Conservation (phyloP, 2,888 invertebrate species). For the Agrotis puta region DNA sequence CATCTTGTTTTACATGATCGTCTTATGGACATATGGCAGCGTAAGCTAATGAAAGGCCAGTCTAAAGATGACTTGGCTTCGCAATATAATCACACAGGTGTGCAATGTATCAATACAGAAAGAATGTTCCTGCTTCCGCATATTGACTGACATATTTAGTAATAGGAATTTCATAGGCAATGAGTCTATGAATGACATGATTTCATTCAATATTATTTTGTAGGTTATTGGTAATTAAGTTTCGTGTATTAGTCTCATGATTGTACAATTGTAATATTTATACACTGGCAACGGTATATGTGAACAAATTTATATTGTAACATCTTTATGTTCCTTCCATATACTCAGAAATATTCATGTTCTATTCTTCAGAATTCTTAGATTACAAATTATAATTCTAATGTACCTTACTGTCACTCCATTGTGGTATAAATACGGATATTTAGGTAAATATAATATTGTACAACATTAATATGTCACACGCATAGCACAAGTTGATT, state of each 20-base stretch:
- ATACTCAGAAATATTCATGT: too few species aligned
- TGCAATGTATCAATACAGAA: background rate
- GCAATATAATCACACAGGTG: slow-evolving; percentile 16
- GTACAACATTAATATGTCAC: slow-evolving; percentile 2
- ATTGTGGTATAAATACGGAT: slow-evolving; percentile 37
- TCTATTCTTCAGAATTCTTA: slow-evolving; percentile 10
- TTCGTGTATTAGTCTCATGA: too few species aligned
- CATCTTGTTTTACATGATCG: background rate
- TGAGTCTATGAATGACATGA: background rate
- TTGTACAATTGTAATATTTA: too few species aligned
- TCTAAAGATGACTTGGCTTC: slow-evolving; percentile 13
- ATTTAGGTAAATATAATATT: slow-evolving; percentile 22
- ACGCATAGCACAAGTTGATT: slow-evolving; percentile 5
- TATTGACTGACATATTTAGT: slow-evolving; percentile 17
- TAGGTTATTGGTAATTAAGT: background rate
- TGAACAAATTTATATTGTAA: slow-evolving; percentile 9
- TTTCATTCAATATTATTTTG: slow-evolving; percentile 12
- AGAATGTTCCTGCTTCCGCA: slow-evolving; percentile 39
- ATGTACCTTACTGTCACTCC: slow-evolving; percentile 40
- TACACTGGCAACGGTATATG: background rate
- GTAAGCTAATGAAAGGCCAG: background rate
- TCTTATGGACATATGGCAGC: background rate
- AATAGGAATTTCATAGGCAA: slow-evolving; percentile 1
- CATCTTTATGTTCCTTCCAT: too few species aligned
- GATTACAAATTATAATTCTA: slow-evolving; percentile 33